A percentile compares a stretch with the other conserved stretches of the same genome.
Conservation (phyloP, 53 echinoderm and acorn worm genomes). For the Echinarachnius parma region DNA sequence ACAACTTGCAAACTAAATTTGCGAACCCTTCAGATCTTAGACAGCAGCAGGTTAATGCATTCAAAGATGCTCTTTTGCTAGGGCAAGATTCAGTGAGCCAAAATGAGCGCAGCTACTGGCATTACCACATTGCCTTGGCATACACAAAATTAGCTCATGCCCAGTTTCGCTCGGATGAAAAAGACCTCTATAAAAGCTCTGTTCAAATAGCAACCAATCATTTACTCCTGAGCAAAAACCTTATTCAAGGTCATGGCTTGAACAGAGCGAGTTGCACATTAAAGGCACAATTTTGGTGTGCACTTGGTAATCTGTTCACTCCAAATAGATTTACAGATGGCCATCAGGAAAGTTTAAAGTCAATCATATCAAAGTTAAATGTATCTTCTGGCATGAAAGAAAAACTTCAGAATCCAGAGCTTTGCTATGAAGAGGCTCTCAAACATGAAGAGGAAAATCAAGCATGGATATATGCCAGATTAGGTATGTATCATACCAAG, state of each 20-base stretch:
- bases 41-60: background rate
- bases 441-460: background rate
- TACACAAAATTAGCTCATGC: background rate
- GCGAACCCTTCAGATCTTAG: background rate
- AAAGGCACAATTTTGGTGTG: slow-evolving; percentile 2
- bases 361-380: no score
- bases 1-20: background rate
- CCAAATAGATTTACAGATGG: background rate
- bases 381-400: no score
- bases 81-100: background rate
- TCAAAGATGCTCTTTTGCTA: background rate
- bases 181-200: no score
- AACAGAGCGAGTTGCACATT: no score
- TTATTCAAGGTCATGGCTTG: no score
- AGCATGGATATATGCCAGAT: slow-evolving; percentile 4
- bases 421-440: background rate
- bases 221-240: no score
- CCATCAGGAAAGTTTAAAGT: no score
- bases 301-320: slow-evolving; percentile 3
- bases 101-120: background rate
- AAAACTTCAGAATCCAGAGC: background rate
- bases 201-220: no score
- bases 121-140: background rate
- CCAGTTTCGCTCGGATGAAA: background rate
- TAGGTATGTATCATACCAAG: background rate